Conservation (phyloP, 35 echinoderm and acorn worm genomes). For the Apostichopus californicus region DNA sequence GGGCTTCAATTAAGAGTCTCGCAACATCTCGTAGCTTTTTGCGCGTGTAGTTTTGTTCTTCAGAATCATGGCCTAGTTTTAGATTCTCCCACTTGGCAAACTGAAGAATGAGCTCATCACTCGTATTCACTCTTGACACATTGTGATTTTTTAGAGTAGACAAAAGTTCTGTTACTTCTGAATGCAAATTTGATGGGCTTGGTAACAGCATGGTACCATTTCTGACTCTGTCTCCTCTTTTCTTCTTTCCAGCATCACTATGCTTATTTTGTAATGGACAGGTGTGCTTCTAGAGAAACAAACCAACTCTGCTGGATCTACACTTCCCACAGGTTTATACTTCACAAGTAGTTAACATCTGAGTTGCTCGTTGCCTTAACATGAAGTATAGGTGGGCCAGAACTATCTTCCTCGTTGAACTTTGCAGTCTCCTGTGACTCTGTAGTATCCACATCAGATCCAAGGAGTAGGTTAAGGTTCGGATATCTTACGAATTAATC, state of each 20-base stretch:
- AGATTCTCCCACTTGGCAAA: not conserved
- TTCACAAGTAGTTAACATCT: constrained; percentile 61
- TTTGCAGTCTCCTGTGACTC: not conserved
- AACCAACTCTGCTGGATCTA: constrained; percentile 60
- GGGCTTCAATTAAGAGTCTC: constrained; percentile 39
- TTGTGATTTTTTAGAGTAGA: constrained; percentile 10
- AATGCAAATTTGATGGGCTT: not conserved
- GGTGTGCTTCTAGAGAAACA: constrained; percentile 71
- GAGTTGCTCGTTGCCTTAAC: constrained; percentile 50
- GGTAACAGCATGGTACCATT: constrained; percentile 26
- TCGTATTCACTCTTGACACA: constrained; percentile 24
- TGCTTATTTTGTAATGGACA: constrained; percentile 33
- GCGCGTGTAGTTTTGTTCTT: constrained; percentile 27
- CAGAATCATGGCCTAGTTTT: constrained; percentile 39
- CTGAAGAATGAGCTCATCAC: constrained; percentile 41
- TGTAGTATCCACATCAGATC: not conserved
- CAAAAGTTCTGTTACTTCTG: not conserved
- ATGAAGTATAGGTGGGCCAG: not conserved
- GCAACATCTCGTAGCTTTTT: constrained; percentile 53
- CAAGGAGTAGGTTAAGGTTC: not conserved
- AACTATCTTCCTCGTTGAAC: not conserved
- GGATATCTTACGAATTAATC: not conserved
- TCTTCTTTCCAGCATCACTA: not conserved
- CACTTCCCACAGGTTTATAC: constrained; percentile 44
- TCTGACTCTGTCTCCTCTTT: constrained; percentile 34